Base-by-base conservation (phyloP, 1,140 invertebrate genomes). In the Drosophila repletoides region DNA sequence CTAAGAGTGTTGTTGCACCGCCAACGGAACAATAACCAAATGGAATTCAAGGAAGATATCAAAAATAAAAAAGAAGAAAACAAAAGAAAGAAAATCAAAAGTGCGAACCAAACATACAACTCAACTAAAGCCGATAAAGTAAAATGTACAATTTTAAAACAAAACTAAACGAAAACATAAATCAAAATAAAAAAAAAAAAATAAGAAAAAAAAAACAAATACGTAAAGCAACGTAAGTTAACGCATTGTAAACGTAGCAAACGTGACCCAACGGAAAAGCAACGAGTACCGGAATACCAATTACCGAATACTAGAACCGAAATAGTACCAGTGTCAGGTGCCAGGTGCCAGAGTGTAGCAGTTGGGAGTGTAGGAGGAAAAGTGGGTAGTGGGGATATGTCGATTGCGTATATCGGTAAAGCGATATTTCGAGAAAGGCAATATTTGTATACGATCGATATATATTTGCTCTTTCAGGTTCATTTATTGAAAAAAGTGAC, bases 1-100 rank as follows among this genome's bases (percentile, higher is more conserved):
- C 88, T 89, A 87, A 88, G 79, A 80, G 64, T 70, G 80, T 86
- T 67, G 79, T 84, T 84, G 79, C 71, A 80, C 71, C 88, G 74
- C 77, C 80, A 77, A 84, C 71, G 79, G 77, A 88, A 88, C 72
- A 86, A 59, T 87, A 86, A 72, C 80, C 76, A 80, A 86, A 73
- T 88, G 65, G 61, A 67, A 63, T 79, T 84, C 67, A 43, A 45
- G 28, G 38, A 80, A 75, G 52, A 80, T 63, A 80, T 61, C 49
- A 77, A 68, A 83, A 65, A 75, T 48, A 61, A 65, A 72, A 53
- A 64, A 75, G 38, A 75, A 68, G 29, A 72, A 80, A 76, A 69
- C 64, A 86, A 83, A n/a, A 63, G 53, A 72, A 72, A 84, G 41
- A 75, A 80, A 86, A 66, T 71, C 51, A 69, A 76, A 71, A 76